Percentiles rank a stretch among this genome's conserved stretches.
phyloP scores from a whole-genome alignment of 2,888 invertebrate species.

The Drosophila austrosaltans region DNA sequence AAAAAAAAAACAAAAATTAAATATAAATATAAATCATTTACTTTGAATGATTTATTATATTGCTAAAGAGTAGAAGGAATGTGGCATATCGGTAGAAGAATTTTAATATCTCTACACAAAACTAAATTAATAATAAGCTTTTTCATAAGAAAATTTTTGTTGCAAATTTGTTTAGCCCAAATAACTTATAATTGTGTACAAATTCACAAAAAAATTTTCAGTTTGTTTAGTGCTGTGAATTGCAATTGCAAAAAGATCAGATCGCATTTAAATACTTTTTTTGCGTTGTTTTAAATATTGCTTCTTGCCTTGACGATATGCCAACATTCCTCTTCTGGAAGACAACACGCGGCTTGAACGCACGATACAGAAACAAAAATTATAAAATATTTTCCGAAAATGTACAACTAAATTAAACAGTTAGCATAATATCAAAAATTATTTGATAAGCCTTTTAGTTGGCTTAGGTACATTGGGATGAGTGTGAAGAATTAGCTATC shows the following conservation, averaged over 20 bases:
- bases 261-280: neutral
- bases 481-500: constrained; percentile 24
- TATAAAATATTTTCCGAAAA: no score
- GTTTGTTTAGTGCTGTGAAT: neutral
- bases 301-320: neutral
- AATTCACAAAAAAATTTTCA: neutral
- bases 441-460: constrained; percentile 1
- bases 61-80: neutral
- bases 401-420: constrained; percentile 35
- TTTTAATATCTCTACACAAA: no score
- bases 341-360: constrained; percentile 13
- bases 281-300: neutral
- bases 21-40: neutral
- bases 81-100: neutral
- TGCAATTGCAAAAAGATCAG: no score
- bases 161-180: no score
- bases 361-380: constrained; percentile 9
- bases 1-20: constrained; percentile 24
- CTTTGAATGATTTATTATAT: neutral
- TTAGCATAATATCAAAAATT: constrained; percentile 41
- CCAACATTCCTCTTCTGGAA: neutral
- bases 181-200: no score
- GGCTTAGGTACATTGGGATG: constrained; percentile 37
- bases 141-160: no score
- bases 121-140: no score